Percentiles rank a stretch among this genome's conserved stretches.
phyloP scores from a whole-genome alignment of 2,797 vertebrate genomes.

The Esox masquinongy region DNA sequence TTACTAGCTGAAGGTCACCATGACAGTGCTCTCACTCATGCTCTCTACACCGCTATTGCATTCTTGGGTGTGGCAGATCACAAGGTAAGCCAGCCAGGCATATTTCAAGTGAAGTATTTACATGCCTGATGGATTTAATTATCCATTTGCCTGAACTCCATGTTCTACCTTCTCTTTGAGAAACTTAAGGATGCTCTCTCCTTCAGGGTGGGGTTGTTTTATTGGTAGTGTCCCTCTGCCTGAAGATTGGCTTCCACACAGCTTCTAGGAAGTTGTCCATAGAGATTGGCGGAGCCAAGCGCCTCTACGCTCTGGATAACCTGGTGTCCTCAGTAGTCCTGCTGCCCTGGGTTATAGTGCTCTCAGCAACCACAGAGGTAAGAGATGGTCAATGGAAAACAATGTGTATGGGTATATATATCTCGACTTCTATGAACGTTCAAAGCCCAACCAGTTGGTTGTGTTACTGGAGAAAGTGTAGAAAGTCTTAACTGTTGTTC shows the following conservation, averaged over 20 bases:
- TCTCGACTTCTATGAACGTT: neutral
- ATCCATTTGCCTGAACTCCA: neutral
- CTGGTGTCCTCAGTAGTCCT: constrained; percentile 88
- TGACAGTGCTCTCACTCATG: constrained; percentile 94
- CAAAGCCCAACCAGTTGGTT: neutral
- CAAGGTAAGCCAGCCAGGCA: constrained; percentile 78
- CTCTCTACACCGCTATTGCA: constrained; percentile 89
- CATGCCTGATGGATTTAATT: neutral
- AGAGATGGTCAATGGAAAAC: constrained; percentile 27
- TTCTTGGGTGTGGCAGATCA: constrained; percentile 96
- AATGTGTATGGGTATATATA: neutral
- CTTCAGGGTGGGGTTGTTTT: constrained; percentile 91
- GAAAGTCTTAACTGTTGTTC: neutral
- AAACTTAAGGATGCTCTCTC: neutral
- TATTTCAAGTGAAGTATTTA: neutral
- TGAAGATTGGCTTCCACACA: constrained; percentile 93
- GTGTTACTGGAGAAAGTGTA: neutral
- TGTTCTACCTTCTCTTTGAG: neutral
- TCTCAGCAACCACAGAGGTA: constrained; percentile 92
- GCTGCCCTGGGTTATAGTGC: constrained; percentile 92
- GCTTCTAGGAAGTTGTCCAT: constrained; percentile 91
- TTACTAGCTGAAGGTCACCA: constrained; percentile 92
- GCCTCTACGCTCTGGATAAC: constrained; percentile 92
- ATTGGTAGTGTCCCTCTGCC: constrained; percentile 87
- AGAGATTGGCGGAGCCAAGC: constrained; percentile 92